Conservation (phyloP, 2,888 invertebrate genomes). For the Nephrotoma appendiculata region DNA sequence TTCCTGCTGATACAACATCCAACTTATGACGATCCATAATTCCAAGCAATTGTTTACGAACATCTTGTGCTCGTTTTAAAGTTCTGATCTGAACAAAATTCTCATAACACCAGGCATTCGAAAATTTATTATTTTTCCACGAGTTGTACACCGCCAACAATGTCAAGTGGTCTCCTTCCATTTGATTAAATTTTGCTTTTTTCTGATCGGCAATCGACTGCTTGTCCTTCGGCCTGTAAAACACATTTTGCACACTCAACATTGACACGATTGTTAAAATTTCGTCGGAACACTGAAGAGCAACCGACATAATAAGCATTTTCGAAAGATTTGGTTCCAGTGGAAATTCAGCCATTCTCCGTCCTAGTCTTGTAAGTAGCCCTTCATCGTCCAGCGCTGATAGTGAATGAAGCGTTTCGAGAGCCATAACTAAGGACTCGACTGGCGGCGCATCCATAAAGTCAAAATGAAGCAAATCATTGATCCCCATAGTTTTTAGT, state of each 20-base stretch:
- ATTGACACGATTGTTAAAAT: constrained; percentile 97
- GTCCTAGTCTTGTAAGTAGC: constrained; percentile 61
- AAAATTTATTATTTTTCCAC: constrained; percentile 98
- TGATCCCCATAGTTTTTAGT: constrained; percentile 98
- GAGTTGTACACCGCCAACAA: constrained; percentile 97
- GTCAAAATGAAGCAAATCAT: constrained; percentile 94
- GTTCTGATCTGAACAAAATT: constrained; percentile 98
- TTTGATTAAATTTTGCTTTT: constrained; percentile 98
- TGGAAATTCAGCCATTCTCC: constrained; percentile 98
- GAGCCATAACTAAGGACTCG: constrained; percentile 92
- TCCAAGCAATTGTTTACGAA: constrained; percentile 90
- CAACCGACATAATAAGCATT: constrained; percentile 98
- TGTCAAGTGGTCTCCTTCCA: constrained; percentile 96
- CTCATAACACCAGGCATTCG: constrained; percentile 98
- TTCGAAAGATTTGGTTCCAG: constrained; percentile 96
- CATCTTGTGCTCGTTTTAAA: constrained; percentile 92
- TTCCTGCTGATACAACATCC: constrained; percentile 93
- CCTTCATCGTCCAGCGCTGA: constrained; percentile 95
- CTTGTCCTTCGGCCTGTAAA: constrained; percentile 89
- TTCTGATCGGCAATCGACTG: constrained; percentile 96
- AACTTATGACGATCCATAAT: constrained; percentile 96
- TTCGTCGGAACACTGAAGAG: constrained; percentile 94
- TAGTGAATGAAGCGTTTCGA: constrained; percentile 92
- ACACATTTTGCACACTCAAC: constrained; percentile 98
- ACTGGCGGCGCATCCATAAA: constrained; percentile 99